Conservation (phyloP, 2,113 vertebrate species). For the Gymnocephalus cernua region DNA sequence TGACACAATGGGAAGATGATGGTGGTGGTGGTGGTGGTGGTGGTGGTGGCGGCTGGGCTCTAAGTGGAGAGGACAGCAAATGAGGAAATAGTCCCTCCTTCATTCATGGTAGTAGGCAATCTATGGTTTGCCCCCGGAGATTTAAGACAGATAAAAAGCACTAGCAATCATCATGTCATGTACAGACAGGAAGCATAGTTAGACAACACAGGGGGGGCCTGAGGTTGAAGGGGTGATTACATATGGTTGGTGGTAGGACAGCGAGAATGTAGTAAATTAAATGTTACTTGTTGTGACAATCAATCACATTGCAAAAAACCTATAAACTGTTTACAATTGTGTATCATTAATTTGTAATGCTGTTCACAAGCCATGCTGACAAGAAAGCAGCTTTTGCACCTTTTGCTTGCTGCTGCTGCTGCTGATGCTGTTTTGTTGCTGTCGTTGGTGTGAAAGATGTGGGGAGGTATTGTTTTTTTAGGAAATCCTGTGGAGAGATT, state of each 20-base stretch:
- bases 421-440: conserved; percentile 18
- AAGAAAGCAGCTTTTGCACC: background rate
- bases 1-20: conserved; percentile 63
- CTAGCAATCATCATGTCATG: conserved; percentile 14
- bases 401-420: conserved; percentile 11
- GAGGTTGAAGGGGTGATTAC: background rate
- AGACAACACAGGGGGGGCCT: background rate
- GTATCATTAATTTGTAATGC: conserved; percentile 5
- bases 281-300: conserved; percentile 3
- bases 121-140: conserved; percentile 32
- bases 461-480: conserved; percentile 6
- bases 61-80: conserved; percentile 49
- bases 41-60: conserved; percentile 17
- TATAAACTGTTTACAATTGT: background rate
- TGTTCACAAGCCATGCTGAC: background rate
- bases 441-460: conserved; percentile 15
- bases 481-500: conserved; percentile 45
- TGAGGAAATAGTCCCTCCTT: conserved; percentile 51
- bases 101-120: conserved; percentile 48
- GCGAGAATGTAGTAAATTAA: background rate
- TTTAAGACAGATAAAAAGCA: conserved; percentile 38
- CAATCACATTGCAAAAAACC: background rate
- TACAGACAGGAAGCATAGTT: conserved; percentile 14
- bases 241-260: background rate
- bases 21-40: conserved; percentile 26